These are phyloP conservation scores for Clepsis dumicolana DNA, from an alignment of 2,888 invertebrate species.

Conservation along the genomic window DNA sequence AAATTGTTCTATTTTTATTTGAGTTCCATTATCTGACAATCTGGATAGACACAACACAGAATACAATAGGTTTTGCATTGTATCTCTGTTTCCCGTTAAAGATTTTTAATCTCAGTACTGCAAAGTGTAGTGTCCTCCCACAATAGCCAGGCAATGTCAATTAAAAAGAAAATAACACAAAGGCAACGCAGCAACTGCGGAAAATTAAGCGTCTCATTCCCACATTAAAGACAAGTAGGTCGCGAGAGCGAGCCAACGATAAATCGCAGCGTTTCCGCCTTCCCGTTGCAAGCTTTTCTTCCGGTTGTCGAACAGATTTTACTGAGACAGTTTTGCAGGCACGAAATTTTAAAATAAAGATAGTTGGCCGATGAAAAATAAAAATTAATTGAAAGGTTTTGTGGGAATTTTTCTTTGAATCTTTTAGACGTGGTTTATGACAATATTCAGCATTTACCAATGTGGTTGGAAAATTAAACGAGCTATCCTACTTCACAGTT, in stretches of 20 bases:
- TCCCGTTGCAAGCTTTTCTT: slow-evolving; percentile 27
- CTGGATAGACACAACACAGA: too few species aligned
- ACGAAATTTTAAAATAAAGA: neutral
- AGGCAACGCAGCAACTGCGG: slow-evolving; percentile 12
- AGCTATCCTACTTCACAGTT: too few species aligned
- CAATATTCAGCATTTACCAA: too few species aligned
- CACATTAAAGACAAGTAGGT: slow-evolving; percentile 26
- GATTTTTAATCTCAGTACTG: too few species aligned
- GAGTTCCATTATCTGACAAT: too few species aligned
- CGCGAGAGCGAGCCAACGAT: slow-evolving; percentile 29
- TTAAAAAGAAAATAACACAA: slow-evolving; percentile 21
- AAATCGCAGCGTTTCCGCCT: slow-evolving; percentile 30
- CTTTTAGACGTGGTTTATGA: too few species aligned
- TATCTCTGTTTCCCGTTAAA: too few species aligned
- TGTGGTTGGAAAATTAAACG: too few species aligned
- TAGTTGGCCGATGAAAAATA: neutral
- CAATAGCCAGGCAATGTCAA: slow-evolving; percentile 6
- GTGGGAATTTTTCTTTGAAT: too few species aligned
- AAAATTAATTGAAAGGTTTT: too few species aligned
- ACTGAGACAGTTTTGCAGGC: neutral
- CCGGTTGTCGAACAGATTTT: slow-evolving; percentile 18
- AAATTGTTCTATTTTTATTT: too few species aligned
- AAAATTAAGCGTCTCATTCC: slow-evolving; percentile 30
- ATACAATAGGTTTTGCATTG: too few species aligned
- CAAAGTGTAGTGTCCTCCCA: neutral